Base-by-base conservation (phyloP, 2,888 invertebrate genomes). In the Hydriomena furcata region DNA sequence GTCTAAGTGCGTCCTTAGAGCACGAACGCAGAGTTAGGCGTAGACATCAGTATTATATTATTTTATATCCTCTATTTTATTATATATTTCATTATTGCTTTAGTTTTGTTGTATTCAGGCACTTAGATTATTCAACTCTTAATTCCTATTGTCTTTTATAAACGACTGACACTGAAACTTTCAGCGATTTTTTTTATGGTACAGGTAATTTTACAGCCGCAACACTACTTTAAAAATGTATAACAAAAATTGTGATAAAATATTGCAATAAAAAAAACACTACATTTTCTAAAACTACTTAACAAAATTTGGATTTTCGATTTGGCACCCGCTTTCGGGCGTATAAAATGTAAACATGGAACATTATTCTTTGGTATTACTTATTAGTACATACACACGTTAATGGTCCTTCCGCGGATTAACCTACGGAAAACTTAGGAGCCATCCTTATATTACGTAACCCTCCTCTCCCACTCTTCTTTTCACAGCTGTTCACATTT, bases 301-400 rank as follows among this genome's bases (percentile, higher is more conserved):
- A 27, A 38, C 31, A 44, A 38, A 24, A 44, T 32, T 50, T 44
- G n/a, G 28, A 17, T 27, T 21, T 20, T 11, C 10, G 30, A 42
- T 51, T 58, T 53, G 50, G 58, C 42, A 31, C 23, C 27, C 41
- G 32, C 34, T 40, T 51, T 46, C 41, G 53, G 38, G 21, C 31
- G n/a, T n/a, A n/a, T n/a, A n/a, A n/a, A n/a, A n/a, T n/a, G n/a
- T n/a, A n/a, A 31, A 35, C 7, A 23, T 31, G 7, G 30, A 31
- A 44, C 30, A 27, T 20, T 35, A 43, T 32, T 60, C 58, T 59
- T 63, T 63, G 61, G 58, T 59, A 51, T 23, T 31, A 21, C 17
- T 8, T 24, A 48, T 17, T 30, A n/a, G n/a, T n/a, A n/a, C n/a
- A n/a, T n/a, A n/a, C n/a, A n/a, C n/a, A n/a, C n/a, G n/a, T n/a